Evolutionary conservation across 2,888 invertebrate genomes (phyloP).

Genomic region (Phania funesta): DNA sequence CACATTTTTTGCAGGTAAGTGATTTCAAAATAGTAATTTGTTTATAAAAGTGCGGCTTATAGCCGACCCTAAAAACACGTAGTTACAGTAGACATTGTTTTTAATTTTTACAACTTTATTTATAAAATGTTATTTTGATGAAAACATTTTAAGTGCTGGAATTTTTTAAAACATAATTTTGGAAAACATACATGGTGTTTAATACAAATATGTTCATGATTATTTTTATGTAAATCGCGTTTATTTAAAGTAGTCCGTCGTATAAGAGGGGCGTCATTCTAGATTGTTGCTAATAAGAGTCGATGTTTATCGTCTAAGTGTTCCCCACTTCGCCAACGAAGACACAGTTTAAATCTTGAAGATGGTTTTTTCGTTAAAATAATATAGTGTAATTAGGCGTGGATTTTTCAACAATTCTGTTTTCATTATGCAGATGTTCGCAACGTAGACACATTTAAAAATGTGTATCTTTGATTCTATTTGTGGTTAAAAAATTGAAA

Average conservation of each 20-base stretch:
- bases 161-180: too few species aligned
- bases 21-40: not conserved
- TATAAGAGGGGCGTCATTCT: constrained; percentile 7
- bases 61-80: too few species aligned
- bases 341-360: constrained; percentile 15
- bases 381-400: constrained; percentile 43
- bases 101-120: not conserved
- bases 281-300: not conserved
- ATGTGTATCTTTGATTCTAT: constrained; percentile 1
- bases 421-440: constrained; percentile 27
- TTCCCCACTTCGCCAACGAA: not conserved
- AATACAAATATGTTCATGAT: too few species aligned
- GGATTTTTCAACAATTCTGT: constrained; percentile 37
- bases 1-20: constrained; percentile 93
- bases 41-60: too few species aligned
- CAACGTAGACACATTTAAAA: not conserved
- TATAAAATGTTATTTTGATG: not conserved
- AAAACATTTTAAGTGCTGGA: not conserved
- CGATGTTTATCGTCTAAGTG: not conserved
- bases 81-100: too few species aligned
- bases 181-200: too few species aligned
- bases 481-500: constrained; percentile 16
- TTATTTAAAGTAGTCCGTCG: too few species aligned
- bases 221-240: too few species aligned
- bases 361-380: constrained; percentile 11